These are phyloP conservation scores for Hippocampus mohnikei DNA, from an alignment of 2,113 vertebrate genomes.

Conservation along the genomic window DNA sequence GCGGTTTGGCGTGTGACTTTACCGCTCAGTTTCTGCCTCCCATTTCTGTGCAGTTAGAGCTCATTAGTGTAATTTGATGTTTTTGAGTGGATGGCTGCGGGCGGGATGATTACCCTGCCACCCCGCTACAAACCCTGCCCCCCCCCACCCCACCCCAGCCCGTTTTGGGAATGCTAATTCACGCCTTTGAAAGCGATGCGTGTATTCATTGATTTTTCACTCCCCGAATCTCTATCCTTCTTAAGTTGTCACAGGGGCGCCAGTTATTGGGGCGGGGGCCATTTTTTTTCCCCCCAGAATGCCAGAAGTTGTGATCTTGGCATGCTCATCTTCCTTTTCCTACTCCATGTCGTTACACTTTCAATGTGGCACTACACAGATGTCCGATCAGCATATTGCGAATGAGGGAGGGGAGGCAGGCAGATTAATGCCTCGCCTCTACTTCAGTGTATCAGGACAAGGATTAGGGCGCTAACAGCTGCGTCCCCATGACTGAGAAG, in stretches of 20 bases:
- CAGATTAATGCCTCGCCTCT: constrained; percentile 84
- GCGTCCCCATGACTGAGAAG: constrained; percentile 98
- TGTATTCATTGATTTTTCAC: constrained; percentile 71
- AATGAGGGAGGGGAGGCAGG: constrained; percentile 44
- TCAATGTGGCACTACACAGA: constrained; percentile 79
- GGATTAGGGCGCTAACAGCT: constrained; percentile 94
- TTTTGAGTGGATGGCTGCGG: constrained; percentile 73
- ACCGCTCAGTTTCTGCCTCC: constrained; percentile 55
- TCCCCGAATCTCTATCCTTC: constrained; percentile 66
- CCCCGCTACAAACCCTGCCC: background rate
- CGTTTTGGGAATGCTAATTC: constrained; percentile 72
- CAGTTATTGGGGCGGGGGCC: background rate
- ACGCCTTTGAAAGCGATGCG: constrained; percentile 68
- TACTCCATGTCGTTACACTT: constrained; percentile 45
- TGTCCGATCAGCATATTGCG: constrained; percentile 63
- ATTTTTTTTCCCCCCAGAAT: constrained; percentile 28
- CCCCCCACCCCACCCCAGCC: constrained; percentile 41
- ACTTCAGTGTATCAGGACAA: constrained; percentile 87
- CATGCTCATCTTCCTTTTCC: background rate
- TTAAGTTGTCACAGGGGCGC: constrained; percentile 62
- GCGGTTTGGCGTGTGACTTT: background rate
- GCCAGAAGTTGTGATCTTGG: constrained; percentile 6
- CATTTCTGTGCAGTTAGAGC: constrained; percentile 78
- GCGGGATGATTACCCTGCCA: constrained; percentile 55
- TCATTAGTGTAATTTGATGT: constrained; percentile 81